A percentile compares a stretch with the other conserved stretches of the same genome.
Conservation (phyloP, 2,888 invertebrate genomes). For the Lepidocyrtinus sp. region DNA sequence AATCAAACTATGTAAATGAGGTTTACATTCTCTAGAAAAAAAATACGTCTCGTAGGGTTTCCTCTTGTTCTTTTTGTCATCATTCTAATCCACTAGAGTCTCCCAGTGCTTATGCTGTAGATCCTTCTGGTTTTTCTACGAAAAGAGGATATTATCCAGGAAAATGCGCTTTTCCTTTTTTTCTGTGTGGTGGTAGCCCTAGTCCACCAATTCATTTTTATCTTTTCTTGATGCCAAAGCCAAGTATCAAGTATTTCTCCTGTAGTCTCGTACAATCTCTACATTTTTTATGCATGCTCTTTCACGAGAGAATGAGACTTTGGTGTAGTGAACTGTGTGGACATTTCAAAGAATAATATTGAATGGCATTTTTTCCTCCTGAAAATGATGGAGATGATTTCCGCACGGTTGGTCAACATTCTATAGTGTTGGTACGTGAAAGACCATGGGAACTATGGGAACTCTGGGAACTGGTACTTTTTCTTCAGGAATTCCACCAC, state of each 20-base stretch:
- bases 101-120: not conserved
- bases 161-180: not conserved
- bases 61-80: not conserved
- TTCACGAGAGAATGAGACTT: not conserved
- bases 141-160: not conserved
- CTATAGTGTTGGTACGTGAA: slow-evolving; percentile 10
- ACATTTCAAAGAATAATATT: slow-evolving; percentile 16
- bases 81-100: not conserved
- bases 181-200: not conserved
- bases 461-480: too few relatives aligned
- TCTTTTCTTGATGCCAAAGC: not conserved
- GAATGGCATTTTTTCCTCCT: not conserved
- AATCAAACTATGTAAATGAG: slow-evolving; percentile 20
- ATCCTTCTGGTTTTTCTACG: not conserved
- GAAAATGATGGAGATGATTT: slow-evolving; percentile 55
- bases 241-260: not conserved
- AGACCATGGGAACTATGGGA: slow-evolving; percentile 3
- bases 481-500: too few relatives aligned
- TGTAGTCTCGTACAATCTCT: not conserved
- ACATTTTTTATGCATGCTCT: not conserved
- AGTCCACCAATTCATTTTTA: not conserved
- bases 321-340: slow-evolving; percentile 20
- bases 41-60: not conserved
- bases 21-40: not conserved
- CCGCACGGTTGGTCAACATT: slow-evolving; percentile 55